A percentile compares a stretch with the other conserved stretches of the same genome.
These are phyloP conservation scores for Psettodes erumei DNA, from an alignment of 2,113 vertebrate species.

Conservation along the genomic window DNA sequence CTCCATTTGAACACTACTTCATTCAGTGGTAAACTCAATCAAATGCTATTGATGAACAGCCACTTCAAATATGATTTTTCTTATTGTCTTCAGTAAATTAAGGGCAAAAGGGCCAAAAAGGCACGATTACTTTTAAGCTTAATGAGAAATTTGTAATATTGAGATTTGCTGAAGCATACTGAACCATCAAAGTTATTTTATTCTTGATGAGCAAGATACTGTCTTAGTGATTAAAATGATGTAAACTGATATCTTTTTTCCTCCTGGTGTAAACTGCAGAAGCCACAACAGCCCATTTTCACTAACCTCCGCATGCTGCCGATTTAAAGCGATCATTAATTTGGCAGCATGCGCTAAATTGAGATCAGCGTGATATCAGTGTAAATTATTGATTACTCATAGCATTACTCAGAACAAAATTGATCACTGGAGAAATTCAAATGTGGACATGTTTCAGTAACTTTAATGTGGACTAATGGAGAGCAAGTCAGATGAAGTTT, in stretches of 20 bases:
- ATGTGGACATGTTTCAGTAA: background rate
- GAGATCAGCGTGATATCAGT: conserved; percentile 30
- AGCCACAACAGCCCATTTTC: background rate
- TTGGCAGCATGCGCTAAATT: conserved; percentile 43
- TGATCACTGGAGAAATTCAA: background rate
- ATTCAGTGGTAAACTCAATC: conserved; percentile 16
- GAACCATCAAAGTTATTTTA: background rate
- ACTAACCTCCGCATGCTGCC: background rate
- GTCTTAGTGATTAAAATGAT: background rate
- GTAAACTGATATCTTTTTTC: background rate
- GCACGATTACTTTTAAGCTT: background rate
- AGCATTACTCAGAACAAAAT: background rate
- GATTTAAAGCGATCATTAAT: conserved; percentile 3
- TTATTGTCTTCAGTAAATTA: conserved; percentile 9
- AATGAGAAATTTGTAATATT: background rate
- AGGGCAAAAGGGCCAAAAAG: background rate
- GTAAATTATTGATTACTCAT: conserved; percentile 56
- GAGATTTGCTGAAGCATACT: background rate
- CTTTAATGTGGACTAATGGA: background rate
- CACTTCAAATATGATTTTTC: conserved; percentile 4
- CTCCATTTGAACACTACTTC: background rate
- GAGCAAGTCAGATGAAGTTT: background rate
- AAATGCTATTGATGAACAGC: conserved; percentile 6
- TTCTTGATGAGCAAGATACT: background rate
- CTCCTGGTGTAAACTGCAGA: background rate